Evolutionary conservation across 2,888 invertebrate genomes (phyloP), one percentile per base, ranked within the genome.

Genomic region (Halictus ligatus): DNA sequence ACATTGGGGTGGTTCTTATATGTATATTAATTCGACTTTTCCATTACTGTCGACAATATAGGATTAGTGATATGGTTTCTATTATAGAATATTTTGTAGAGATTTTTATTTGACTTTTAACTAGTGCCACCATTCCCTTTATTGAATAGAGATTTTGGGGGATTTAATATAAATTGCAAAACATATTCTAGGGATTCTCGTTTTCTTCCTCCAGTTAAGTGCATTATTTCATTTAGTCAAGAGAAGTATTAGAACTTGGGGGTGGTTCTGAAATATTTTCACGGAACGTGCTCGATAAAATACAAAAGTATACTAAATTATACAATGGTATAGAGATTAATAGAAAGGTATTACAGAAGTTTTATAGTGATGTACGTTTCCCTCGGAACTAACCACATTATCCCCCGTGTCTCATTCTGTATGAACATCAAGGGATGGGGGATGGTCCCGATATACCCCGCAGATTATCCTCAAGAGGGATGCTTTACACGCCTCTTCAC

Each of bases 401-500:
- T 69, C 35, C 69, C 64, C 29, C 64, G 64, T 69, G 69, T 43
- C 29, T 35, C 60, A 46, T 75, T 25, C n/a, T 21, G 35, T 64
- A 78, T 64, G 46, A 35, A 46, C 80, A 84, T 60, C 69, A 60
- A 73, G 29, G 74, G 78, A 75, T 48, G 69, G 40, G 67, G 75
- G 77, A 80, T 74, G 69, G 74, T 87, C 87, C 73, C 78, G 87
- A 87, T 87, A 75, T 29, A 71, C 76, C 78, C 15, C 46, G 76
- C 64, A 76, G 87, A 87, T 87, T 83, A 87, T 83, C 73, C 73
- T 74, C 73, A 50, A 80, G 67, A 78, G 87, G 80, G 80, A 81
- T 73, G 76, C 87, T 83, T 83, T 78, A 83, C 83, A 78, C 75
- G 83, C 72, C 87, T 86, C 87, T 87, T 80, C 76, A 74, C 67